Base-by-base conservation (phyloP, 2,888 invertebrate genomes). In the Lissonota sp. region DNA sequence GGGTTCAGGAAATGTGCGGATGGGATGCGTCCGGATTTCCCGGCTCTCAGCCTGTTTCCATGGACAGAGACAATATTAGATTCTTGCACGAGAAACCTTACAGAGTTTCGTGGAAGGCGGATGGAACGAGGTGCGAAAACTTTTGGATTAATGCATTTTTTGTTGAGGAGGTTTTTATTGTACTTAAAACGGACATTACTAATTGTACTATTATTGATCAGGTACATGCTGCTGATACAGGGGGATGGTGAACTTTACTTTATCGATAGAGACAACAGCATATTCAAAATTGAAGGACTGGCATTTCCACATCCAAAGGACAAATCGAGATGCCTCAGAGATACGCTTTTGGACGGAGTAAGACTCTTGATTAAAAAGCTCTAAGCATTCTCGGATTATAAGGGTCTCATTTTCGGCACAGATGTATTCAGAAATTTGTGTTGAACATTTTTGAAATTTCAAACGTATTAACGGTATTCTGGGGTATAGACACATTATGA, bases 31-130 rank as follows among this genome's bases (percentile, higher is more conserved):
- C 94, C 12, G 98, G 97, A 0, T 99, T 99, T 93, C 99, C 99
- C 0, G 99, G 99, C 0, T 96, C 96, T 1, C 99, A 99, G 90
- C 99, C 99, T 0, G 98, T 99, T 0, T 99, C 99, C 0, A 98
- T 99, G 98, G 97, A 98, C 89, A 93, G 93, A 0, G 90, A 94
- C 0, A 99, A 99, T 92, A 93, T 99, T 62, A 92, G 93, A 67
- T 94, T 96, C 8, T 93, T 99, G 3, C 94, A 95, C 42, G 93
- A 96, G 84, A 97, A 97, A 89, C 97, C 97, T 0, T 99, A 99
- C 90, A 95, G 96, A 91, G 99, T 99, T 0, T 99, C 99, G 1
- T 99, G 99, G 99, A 99, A 99, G 92, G 99, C 99, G 7, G 99
- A 99, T 93, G 99, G 99, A 49, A 97, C 97, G 44, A 96, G 98